These are phyloP conservation scores for Heliothis virescens DNA, from an alignment of 1,140 invertebrate species.

Conservation along the genomic window DNA sequence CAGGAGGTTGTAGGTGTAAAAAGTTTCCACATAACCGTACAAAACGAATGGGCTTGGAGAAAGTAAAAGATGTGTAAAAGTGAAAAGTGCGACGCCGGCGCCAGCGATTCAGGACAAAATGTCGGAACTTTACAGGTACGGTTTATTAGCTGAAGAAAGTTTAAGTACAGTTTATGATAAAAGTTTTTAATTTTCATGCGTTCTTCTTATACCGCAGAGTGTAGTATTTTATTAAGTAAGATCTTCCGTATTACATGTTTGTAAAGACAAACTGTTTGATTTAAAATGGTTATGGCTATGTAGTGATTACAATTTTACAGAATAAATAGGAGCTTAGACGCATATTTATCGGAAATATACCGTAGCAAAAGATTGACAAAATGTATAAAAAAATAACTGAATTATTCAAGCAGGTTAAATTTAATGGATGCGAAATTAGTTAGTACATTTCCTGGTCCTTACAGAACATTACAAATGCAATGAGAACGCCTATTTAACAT, in stretches of 20 bases:
- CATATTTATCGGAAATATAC: too few relatives aligned
- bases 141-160: slow-evolving; percentile 7
- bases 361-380: too few relatives aligned
- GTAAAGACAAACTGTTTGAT: too few relatives aligned
- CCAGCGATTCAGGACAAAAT: slow-evolving; percentile 9
- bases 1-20: slow-evolving; percentile 5
- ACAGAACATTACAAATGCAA: slow-evolving; percentile 22
- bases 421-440: too few relatives aligned
- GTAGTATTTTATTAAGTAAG: background rate
- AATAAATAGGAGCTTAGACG: too few relatives aligned
- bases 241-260: background rate
- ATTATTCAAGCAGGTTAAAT: too few relatives aligned
- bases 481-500: slow-evolving; percentile 16
- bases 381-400: too few relatives aligned
- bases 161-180: background rate
- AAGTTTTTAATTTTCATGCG: slow-evolving; percentile 27
- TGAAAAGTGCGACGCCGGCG: background rate
- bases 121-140: slow-evolving; percentile 1
- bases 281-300: too few relatives aligned
- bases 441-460: slow-evolving; percentile 12
- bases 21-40: slow-evolving; percentile 4
- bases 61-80: slow-evolving; percentile 11
- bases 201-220: background rate
- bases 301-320: too few relatives aligned
- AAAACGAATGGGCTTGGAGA: slow-evolving; percentile 12